These are phyloP conservation scores for Pterocles gutturalis DNA, from an alignment of 2,113 vertebrate genomes.

Conservation along the genomic window DNA sequence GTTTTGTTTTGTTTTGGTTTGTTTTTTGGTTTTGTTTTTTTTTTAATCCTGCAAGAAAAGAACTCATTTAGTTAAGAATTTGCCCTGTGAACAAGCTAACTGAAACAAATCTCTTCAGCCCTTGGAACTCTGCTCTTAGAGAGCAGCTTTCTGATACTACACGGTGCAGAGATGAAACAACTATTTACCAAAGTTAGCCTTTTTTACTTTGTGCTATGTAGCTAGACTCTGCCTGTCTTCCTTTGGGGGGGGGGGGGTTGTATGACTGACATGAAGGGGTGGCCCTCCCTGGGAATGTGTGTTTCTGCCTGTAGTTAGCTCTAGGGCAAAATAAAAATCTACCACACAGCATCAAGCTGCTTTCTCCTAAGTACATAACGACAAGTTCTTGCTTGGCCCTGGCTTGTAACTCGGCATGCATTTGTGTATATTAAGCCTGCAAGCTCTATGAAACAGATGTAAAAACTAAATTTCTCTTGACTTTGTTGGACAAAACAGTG, in stretches of 20 bases:
- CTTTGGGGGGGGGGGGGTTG: neutral
- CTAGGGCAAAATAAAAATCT: neutral
- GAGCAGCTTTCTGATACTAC: neutral
- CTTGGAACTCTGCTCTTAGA: neutral
- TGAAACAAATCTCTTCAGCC: neutral
- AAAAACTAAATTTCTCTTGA: neutral
- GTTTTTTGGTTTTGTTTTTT: neutral
- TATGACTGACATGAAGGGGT: neutral
- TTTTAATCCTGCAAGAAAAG: neutral
- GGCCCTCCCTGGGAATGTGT: neutral
- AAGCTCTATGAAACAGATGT: neutral
- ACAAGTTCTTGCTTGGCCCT: neutral
- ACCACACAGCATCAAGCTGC: neutral
- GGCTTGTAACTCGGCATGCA: neutral
- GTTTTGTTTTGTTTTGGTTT: neutral
- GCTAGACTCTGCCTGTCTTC: neutral
- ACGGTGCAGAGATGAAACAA: neutral
- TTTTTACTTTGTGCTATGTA: neutral
- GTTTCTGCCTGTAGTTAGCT: neutral
- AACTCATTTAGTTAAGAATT: neutral
- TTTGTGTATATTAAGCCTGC: neutral
- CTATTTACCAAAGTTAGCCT: neutral
- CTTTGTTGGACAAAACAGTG: neutral
- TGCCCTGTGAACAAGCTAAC: neutral
- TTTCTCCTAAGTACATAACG: neutral